Conservation (phyloP, 2,113 vertebrate genomes). For the Oncorhynchus gorbuscha region DNA sequence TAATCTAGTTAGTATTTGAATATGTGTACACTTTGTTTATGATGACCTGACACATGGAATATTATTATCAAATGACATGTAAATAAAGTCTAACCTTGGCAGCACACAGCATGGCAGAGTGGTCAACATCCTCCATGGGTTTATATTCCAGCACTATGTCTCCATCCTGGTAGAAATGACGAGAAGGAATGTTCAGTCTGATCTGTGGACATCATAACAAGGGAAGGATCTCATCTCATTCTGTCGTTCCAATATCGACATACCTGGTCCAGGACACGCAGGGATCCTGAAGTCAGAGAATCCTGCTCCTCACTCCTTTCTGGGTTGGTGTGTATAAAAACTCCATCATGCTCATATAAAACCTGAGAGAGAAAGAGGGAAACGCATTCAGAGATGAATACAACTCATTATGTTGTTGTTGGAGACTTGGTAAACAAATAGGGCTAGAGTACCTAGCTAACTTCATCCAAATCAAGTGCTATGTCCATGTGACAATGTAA, state of each 20-base stretch:
- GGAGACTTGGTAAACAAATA: no score
- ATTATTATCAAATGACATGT: no score
- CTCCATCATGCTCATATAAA: conserved; percentile 11
- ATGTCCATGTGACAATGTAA: no score
- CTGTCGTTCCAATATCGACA: not conserved
- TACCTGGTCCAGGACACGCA: conserved; percentile 14
- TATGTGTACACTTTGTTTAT: no score
- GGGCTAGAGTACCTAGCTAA: no score
- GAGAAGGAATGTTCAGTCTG: not conserved
- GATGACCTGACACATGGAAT: no score
- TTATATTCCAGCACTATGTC: conserved; percentile 1
- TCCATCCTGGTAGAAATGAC: not conserved
- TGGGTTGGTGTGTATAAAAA: conserved; percentile 6
- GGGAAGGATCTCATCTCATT: no score
- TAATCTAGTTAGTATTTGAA: no score
- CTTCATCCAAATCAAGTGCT: no score
- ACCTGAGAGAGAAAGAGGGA: not conserved
- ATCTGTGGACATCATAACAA: no score
- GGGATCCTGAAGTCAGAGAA: conserved; percentile 7
- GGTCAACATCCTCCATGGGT: not conserved
- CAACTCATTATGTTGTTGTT: no score
- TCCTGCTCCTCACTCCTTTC: conserved; percentile 1
- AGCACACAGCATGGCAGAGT: conserved; percentile 8
- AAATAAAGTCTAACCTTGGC: conserved; percentile 1
- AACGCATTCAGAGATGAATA: no score